Evolutionary conservation across 1,140 invertebrate genomes (phyloP).

Genomic region (Pachypsylla venusta): DNA sequence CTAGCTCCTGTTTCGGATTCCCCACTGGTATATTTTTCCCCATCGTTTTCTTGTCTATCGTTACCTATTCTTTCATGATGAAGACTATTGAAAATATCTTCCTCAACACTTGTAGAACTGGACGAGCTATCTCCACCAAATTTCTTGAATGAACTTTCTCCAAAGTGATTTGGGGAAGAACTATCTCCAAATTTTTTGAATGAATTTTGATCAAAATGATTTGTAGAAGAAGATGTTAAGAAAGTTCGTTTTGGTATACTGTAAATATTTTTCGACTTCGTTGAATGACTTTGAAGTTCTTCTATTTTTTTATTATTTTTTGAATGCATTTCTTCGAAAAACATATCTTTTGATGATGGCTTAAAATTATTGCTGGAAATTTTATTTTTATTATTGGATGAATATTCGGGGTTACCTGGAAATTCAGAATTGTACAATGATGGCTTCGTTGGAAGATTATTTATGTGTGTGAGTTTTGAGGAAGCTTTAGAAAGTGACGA

Average conservation of each 20-base stretch:
- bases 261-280: too few species aligned
- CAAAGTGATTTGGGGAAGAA: too few species aligned
- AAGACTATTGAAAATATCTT: background rate
- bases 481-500: background rate
- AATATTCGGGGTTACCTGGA: too few species aligned
- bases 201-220: too few species aligned
- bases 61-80: background rate
- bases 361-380: slow-evolving; percentile 5
- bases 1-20: slow-evolving; percentile 2
- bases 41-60: background rate
- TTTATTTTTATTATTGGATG: too few species aligned
- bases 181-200: too few species aligned
- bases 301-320: too few species aligned
- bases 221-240: too few species aligned
- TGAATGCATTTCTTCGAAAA: background rate
- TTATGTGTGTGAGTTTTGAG: background rate
- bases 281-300: too few species aligned
- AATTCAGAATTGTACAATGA: background rate
- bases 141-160: too few species aligned
- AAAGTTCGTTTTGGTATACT: too few species aligned
- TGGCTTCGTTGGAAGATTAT: background rate
- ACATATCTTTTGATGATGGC: slow-evolving; percentile 4
- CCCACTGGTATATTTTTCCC: background rate
- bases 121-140: too few species aligned
- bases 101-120: background rate